Base-by-base conservation (phyloP, 2,113 vertebrate genomes). In the Urocolius indicus region DNA sequence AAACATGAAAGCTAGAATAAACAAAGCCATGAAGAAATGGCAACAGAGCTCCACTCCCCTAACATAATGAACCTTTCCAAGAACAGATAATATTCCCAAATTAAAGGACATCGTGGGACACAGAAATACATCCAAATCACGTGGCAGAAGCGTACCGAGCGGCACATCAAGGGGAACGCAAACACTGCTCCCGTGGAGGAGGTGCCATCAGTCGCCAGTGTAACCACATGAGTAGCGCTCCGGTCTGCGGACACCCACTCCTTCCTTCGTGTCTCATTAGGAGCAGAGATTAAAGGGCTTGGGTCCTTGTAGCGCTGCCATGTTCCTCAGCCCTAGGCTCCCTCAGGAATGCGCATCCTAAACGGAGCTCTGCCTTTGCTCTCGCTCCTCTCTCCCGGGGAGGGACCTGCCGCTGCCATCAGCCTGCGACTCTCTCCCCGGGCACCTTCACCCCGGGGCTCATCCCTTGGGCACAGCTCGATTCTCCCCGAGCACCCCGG, bases 1-100 rank as follows among this genome's bases (percentile, higher is more conserved):
- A 82, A 76, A 69, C 91, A 80, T 45, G 55, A 94, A 89, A 93
- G 72, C 36, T 20, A 23, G 74, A 83, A 45, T 77, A 93, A 74
- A 96, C 20, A 13, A 86, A 71, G 67, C 67, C 46, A 18, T 11
- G 79, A 73, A 72, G 87, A 84, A 75, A 76, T 9, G 24, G 52
- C 62, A 89, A 49, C 1, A 17, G 75, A 89, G 75, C 82, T 41
- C 38, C 32, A 26, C 72, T 71, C 85, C 82, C 54, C 38, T 88
- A 49, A 57, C 1, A 1, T 55, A 84, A 95, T 95, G 67, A 95
- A 95, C 92, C 45, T 93, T 88, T 62, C 68, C 72, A 52, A 65
- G 65, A 87, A 26, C 57, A 90, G 72, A 52, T 65, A 77, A 71
- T 90, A 43, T 19, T 74, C 75, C 67, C 83, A 75, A 91, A 93